These are phyloP conservation scores for Aphelinus certus DNA, from an alignment of 1,140 invertebrate species.

Conservation along the genomic window DNA sequence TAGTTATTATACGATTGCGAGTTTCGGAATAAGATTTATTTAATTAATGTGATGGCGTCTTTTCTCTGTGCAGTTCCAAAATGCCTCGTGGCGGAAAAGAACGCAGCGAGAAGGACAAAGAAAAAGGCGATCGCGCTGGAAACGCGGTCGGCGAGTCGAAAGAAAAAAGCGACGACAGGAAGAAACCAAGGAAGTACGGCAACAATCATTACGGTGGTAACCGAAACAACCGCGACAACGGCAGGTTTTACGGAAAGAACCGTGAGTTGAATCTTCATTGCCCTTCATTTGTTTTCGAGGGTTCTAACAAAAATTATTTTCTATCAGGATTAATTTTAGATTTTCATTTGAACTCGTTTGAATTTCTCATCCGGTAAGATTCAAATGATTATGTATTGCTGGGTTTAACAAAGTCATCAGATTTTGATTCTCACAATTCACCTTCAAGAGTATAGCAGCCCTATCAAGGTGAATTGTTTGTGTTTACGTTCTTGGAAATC, in stretches of 20 bases:
- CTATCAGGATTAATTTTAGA: no score
- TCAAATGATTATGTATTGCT: no score
- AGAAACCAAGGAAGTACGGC: slow-evolving; percentile 15
- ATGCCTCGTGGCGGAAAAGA: slow-evolving; percentile 32
- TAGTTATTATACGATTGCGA: no score
- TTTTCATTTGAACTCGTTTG: no score
- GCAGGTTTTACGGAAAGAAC: slow-evolving; percentile 32
- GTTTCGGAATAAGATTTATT: no score
- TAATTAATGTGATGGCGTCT: no score
- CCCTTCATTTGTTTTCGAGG: not conserved
- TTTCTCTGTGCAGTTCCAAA: not conserved
- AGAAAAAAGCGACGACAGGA: slow-evolving; percentile 27
- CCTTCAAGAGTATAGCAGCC: slow-evolving; percentile 9
- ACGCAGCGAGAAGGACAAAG: slow-evolving; percentile 16
- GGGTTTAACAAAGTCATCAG: not conserved
- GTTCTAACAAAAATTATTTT: not conserved
- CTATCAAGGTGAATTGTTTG: slow-evolving; percentile 24
- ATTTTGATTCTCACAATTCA: slow-evolving; percentile 13
- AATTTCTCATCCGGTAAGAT: no score
- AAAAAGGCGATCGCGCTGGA: slow-evolving; percentile 14
- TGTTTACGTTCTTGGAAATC: slow-evolving; percentile 28
- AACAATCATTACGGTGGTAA: slow-evolving; percentile 11
- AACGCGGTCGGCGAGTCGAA: slow-evolving; percentile 1
- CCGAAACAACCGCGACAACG: slow-evolving; percentile 23
- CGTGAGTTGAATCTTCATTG: slow-evolving; percentile 24